phyloP scores from a whole-genome alignment of 2,797 vertebrate genomes.

The Alectoris magna region DNA sequence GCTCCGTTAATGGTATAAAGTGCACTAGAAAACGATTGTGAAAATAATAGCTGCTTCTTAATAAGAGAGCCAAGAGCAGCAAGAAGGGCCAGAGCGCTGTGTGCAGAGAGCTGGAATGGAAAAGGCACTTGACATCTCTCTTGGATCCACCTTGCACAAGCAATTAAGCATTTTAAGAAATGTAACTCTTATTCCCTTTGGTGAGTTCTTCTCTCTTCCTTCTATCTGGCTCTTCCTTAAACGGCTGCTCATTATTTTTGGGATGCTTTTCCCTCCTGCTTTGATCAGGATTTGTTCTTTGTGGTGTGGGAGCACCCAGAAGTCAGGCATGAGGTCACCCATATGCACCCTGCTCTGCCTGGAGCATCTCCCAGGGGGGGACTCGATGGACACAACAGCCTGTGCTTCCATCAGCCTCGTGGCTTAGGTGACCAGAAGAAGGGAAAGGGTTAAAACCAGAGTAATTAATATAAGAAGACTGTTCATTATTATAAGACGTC shows the following conservation, averaged over 20 bases:
- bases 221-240: background rate
- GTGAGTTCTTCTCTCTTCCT: background rate
- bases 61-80: constrained; percentile 19
- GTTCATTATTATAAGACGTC: constrained; percentile 79
- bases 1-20: background rate
- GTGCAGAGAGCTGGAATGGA: background rate
- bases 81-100: fast-evolving
- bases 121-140: constrained; percentile 35
- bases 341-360: background rate
- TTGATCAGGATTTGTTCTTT: background rate
- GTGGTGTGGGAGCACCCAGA: background rate
- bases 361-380: background rate
- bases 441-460: constrained; percentile 67
- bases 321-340: background rate
- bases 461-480: constrained; percentile 79
- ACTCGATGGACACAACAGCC: fast-evolving
- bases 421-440: background rate
- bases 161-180: constrained; percentile 16
- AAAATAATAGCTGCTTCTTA: constrained; percentile 38
- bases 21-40: constrained; percentile 37
- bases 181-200: background rate
- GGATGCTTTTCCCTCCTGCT: background rate
- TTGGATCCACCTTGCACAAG: background rate
- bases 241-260: background rate
- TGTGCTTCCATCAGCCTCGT: background rate